A percentile compares a stretch with the other conserved stretches of the same genome.
phyloP scores from a whole-genome alignment of 1,140 invertebrate genomes.

The Drosophila pseudoobscura region DNA sequence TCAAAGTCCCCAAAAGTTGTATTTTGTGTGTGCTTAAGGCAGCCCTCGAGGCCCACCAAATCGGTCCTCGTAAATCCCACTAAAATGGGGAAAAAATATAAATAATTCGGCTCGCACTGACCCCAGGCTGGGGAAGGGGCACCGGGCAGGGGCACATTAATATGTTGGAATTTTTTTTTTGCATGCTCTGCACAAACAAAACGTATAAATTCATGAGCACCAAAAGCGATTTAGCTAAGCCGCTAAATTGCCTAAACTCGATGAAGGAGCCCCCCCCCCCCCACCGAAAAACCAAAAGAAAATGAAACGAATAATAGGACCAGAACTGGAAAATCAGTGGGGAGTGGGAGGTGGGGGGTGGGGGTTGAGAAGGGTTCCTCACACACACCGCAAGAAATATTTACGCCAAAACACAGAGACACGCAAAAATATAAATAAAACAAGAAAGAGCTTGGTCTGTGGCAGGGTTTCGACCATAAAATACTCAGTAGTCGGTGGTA shows the following conservation, averaged over 20 bases:
- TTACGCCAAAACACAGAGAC: slow-evolving; percentile 46
- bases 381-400: slow-evolving; percentile 43
- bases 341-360: not conserved
- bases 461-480: slow-evolving; percentile 26
- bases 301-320: slow-evolving; percentile 17
- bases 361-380: not conserved
- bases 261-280: slow-evolving; percentile 33
- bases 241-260: slow-evolving; percentile 78
- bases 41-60: slow-evolving; percentile 14
- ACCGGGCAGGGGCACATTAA: slow-evolving; percentile 14
- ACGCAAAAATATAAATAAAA: slow-evolving; percentile 64
- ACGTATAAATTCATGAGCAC: slow-evolving; percentile 77
- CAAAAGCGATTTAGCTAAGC: slow-evolving; percentile 76
- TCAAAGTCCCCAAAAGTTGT: not conserved
- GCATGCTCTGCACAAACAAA: slow-evolving; percentile 79
- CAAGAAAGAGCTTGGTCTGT: too few relatives aligned
- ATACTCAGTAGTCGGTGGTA: not conserved
- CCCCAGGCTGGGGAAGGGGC: too few relatives aligned
- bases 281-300: slow-evolving; percentile 13
- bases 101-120: slow-evolving; percentile 41
- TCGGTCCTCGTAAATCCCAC: slow-evolving; percentile 45
- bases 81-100: slow-evolving; percentile 67
- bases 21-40: too few relatives aligned
- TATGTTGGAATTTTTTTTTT: slow-evolving; percentile 65
- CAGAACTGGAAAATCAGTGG: slow-evolving; percentile 61